Evolutionary conservation across 2,797 vertebrate species (phyloP), one percentile per base, ranked within the genome.

Genomic region (Anableps anableps): DNA sequence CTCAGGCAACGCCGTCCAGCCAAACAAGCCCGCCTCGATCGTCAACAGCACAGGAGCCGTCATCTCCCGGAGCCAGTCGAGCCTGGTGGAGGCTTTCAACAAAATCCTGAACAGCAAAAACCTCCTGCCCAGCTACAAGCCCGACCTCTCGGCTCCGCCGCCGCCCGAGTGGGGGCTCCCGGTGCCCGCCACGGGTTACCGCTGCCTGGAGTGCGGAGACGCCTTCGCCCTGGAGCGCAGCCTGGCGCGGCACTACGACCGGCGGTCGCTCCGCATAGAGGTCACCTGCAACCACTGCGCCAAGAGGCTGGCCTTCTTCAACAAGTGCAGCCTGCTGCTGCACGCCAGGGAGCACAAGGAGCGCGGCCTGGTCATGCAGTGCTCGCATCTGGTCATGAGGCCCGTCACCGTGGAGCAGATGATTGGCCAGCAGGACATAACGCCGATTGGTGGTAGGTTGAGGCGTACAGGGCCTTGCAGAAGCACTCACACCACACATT

Each of bases 271-370:
- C 88, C 96, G 98, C 82, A 99, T 99, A 5, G 98, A 99, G 94
- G 98, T 99, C 64, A 99, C 98, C 77, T 99, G 98, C 93, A 99
- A 98, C 95, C 98, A 99, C 82, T 99, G 98, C 77, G 96, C 96
- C 80, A 98, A 98, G 84, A 96, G 98, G 83, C 94, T 99, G 74
- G 97, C 97, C 74, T 99, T 99, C 96, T 99, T 99, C 93, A 99
- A 99, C 91, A 99, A 99, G 94, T 99, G 98, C 95, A 99, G 98
- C 86, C 91, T 99, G 71, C 96, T 99, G 21, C 95, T 99, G 43
- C 98, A 99, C 0, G 98, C 98, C 2, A 96, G 98, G 0, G 98
- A 99, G 90, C 98, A 99, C 91, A 99, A 99, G 94, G 98, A 99
- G 93, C 97, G 97, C 6, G 98, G 98, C 0, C 93, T 99, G 83